Evolutionary conservation across 2,797 vertebrate genomes (phyloP).

Genomic region (Cichlasoma orientale): DNA sequence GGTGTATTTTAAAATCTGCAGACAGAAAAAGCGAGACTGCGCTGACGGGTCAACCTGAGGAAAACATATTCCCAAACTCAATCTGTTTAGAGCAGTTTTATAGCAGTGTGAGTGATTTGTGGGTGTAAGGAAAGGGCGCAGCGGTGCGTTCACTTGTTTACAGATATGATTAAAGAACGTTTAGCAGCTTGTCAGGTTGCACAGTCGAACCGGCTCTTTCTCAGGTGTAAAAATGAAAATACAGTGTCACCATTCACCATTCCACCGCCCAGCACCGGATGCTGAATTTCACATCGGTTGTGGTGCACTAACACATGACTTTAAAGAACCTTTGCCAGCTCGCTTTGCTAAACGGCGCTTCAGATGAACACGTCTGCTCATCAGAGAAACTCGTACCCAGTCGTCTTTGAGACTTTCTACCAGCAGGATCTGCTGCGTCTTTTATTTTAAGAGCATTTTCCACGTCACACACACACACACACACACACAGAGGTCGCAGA

Average conservation of each 20-base stretch:
- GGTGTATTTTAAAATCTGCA: constrained; percentile 14
- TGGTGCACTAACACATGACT: neutral
- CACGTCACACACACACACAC: constrained; percentile 31
- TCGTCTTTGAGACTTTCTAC: constrained; percentile 29
- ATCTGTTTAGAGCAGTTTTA: neutral
- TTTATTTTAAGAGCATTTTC: constrained; percentile 53
- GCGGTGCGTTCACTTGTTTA: constrained; percentile 39
- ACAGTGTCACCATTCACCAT: neutral
- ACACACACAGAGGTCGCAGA: constrained; percentile 24
- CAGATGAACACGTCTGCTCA: neutral
- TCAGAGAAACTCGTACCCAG: constrained; percentile 5
- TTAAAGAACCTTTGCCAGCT: neutral
- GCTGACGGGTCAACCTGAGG: neutral
- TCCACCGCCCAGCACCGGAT: neutral
- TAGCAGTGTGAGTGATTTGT: neutral
- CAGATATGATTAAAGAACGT: constrained; percentile 18
- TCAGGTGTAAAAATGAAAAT: neutral
- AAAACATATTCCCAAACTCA: neutral
- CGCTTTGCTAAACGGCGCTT: neutral
- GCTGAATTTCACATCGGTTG: neutral
- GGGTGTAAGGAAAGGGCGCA: constrained; percentile 28
- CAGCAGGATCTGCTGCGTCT: constrained; percentile 29
- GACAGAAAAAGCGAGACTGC: neutral
- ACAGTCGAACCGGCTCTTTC: neutral
- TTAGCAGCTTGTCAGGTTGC: neutral